Conservation (phyloP, 2,797 vertebrate genomes). For the Acestrorhynchus altus region DNA sequence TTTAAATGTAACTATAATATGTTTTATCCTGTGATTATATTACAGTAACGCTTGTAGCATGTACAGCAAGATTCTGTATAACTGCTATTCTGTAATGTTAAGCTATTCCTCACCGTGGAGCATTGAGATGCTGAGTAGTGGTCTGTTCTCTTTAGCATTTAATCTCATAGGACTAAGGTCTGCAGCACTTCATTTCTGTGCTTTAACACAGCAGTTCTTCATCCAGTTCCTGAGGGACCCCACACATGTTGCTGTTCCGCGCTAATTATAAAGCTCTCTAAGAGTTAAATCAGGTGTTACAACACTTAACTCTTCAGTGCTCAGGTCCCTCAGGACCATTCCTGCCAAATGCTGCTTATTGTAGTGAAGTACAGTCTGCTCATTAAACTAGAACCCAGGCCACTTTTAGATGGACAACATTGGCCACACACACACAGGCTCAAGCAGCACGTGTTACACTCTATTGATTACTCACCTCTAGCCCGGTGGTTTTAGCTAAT, state of each 20-base stretch:
- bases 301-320: neutral
- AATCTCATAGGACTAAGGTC: too few species aligned
- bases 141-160: too few species aligned
- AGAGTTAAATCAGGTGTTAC: neutral
- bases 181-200: too few species aligned
- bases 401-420: constrained; percentile 30
- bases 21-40: too few species aligned
- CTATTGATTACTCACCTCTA: constrained; percentile 64
- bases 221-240: neutral
- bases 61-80: too few species aligned
- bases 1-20: too few species aligned
- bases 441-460: constrained; percentile 55
- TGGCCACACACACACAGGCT: constrained; percentile 23
- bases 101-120: too few species aligned
- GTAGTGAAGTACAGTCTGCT: neutral
- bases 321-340: neutral
- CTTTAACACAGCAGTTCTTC: neutral
- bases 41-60: too few species aligned
- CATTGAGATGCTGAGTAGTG: too few species aligned
- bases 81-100: too few species aligned
- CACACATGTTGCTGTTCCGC: neutral
- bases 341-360: neutral
- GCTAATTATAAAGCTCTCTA: neutral
- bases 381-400: constrained; percentile 21
- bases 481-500: constrained; percentile 65